Evolutionary conservation across 2,797 vertebrate genomes (phyloP).

Genomic region (Diceros bicornis): DNA sequence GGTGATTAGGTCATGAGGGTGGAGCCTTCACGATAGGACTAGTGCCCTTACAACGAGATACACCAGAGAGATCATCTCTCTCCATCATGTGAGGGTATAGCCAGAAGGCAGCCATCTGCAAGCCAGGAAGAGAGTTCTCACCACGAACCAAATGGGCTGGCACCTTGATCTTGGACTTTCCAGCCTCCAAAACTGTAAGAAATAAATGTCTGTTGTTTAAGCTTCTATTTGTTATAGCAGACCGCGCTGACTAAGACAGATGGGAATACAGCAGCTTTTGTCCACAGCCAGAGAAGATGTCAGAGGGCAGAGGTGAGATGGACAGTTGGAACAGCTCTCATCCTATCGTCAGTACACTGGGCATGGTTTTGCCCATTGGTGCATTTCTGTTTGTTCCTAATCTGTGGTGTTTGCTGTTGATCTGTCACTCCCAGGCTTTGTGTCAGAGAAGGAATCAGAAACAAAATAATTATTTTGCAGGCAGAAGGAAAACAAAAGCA

Average conservation of each 20-base stretch:
- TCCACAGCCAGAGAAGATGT: not conserved
- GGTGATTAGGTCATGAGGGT: not conserved
- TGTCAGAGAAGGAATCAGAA: not conserved
- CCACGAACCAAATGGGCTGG: not conserved
- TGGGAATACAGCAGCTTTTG: not conserved
- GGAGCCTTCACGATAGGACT: too few species aligned
- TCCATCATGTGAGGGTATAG: not conserved
- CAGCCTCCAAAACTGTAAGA: not conserved
- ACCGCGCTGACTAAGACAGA: not conserved
- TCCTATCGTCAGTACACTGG: not conserved
- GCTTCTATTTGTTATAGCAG: not conserved
- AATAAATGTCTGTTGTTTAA: not conserved
- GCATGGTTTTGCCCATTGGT: not conserved
- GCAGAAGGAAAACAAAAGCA: not conserved
- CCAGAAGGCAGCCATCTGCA: not conserved
- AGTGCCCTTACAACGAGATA: not conserved
- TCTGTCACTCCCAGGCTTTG: not conserved
- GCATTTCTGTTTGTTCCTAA: conserved; percentile 14
- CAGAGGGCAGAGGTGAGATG: not conserved
- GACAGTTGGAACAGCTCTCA: not conserved
- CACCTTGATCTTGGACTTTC: not conserved
- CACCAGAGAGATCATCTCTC: not conserved
- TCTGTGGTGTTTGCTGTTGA: not conserved
- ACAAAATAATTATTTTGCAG: not conserved
- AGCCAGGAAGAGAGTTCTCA: not conserved